Base-by-base conservation (phyloP, 2,888 invertebrate species). In the Euproctis similis region DNA sequence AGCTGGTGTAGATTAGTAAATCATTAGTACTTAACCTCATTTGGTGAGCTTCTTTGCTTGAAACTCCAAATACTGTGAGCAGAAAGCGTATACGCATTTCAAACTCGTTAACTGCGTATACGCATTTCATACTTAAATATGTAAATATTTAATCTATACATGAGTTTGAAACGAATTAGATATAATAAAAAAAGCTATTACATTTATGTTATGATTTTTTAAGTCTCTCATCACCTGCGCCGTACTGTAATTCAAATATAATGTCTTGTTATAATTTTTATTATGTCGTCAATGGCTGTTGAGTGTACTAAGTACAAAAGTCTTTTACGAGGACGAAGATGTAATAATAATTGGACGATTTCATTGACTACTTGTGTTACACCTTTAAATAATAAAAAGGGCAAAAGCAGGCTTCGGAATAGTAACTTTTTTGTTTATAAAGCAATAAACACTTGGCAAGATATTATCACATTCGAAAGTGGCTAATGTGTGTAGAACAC, bases 261-360 rank as follows among this genome's bases (percentile, higher is more conserved):
- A 43, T 51, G 36, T 53, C 42, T 45, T 53, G 60, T 55, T 39
- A 35, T 50, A 44, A 39, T 53, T 48, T 14, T 14, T 14, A 14
- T 52, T 53, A 53, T 62, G n/a, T 60, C 64, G 64, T 69, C 67
- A 59, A 57, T 63, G 61, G 59, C 47, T 56, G 51, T 52, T 32
- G 32, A 45, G 49, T 67, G 76, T 74, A 80, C 81, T 80, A 74
- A 70, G 77, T 81, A 82, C 82, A 64, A 50, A 43, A 84, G 84
- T 84, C 84, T 82, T 82, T 71, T 63, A 61, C 44, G 61, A 78
- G 84, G 84, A 84, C 84, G 84, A 82, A 82, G 80, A 78, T 80
- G 67, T 81, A 63, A 70, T 54, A 64, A n/a, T n/a, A n/a, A n/a
- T 66, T 82, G 82, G 82, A 82, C 81, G 81, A 78, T 75, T 76